phyloP scores from a whole-genome alignment of 2,888 invertebrate species.

The Psylliodes chrysocephalus region DNA sequence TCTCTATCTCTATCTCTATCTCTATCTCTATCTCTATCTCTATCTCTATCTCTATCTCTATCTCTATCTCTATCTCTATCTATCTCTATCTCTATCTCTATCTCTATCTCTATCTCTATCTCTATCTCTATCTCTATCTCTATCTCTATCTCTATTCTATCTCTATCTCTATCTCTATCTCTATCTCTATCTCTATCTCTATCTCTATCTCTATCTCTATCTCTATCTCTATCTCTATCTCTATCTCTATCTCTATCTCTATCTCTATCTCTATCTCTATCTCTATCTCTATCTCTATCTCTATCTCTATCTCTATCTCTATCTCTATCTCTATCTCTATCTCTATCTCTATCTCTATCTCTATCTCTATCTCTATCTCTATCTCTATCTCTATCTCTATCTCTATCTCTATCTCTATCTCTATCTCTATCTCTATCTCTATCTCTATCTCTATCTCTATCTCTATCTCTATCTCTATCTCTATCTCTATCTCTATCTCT shows the following conservation, averaged over 20 bases:
- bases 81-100: too few species aligned
- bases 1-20: too few species aligned
- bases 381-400: conserved; percentile 1
- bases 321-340: background rate
- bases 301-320: conserved; percentile 7
- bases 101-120: too few species aligned
- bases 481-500: too few species aligned
- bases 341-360: background rate
- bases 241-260: conserved; percentile 7
- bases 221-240: conserved; percentile 3
- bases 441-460: conserved; percentile 8
- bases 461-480: background rate
- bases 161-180: background rate
- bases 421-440: conserved; percentile 10
- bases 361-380: background rate
- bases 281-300: conserved; percentile 6
- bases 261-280: conserved; percentile 1
- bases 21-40: too few species aligned
- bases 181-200: background rate
- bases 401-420: conserved; percentile 3
- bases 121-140: background rate
- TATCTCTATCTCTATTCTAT: too few species aligned
- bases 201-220: background rate
- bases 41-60: too few species aligned
- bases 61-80: too few species aligned